Percentiles rank a stretch among this genome's conserved stretches.
These are phyloP conservation scores for Acropora tenuis DNA, from an alignment of 64 coral and sea anemone species.

Conservation along the genomic window DNA sequence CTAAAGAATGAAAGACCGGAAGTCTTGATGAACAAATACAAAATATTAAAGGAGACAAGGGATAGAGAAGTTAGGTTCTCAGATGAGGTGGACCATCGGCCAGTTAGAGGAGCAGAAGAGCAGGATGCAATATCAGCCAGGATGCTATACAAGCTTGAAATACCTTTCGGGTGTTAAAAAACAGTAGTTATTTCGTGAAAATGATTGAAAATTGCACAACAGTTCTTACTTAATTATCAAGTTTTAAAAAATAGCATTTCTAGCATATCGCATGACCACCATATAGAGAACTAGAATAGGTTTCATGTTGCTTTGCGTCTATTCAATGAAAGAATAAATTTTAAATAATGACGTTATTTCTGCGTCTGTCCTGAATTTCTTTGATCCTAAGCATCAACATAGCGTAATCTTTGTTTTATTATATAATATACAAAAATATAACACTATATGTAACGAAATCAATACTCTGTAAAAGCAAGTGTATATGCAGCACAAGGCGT, in stretches of 20 bases:
- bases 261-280: neutral
- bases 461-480: neutral
- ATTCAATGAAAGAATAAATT: neutral
- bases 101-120: slow-evolving; percentile 84
- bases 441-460: neutral
- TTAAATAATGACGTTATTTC: neutral
- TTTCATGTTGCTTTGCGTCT: neutral
- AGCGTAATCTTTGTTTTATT: neutral
- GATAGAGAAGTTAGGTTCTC: slow-evolving; percentile 70
- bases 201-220: neutral
- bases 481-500: neutral
- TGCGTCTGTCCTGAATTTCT: neutral
- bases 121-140: slow-evolving; percentile 92
- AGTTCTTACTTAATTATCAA: neutral
- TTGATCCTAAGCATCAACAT: neutral
- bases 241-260: neutral
- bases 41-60: slow-evolving; percentile 79
- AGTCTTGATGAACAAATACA: slow-evolving; percentile 83
- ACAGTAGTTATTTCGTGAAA: neutral
- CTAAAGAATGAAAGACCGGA: slow-evolving; percentile 73
- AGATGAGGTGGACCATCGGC: slow-evolving; percentile 90
- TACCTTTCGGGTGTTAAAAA: neutral
- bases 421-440: neutral
- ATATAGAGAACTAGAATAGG: neutral
- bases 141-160: slow-evolving; percentile 86